Evolutionary conservation across 2,888 invertebrate species (phyloP).

Genomic region (Papilio protenor): DNA sequence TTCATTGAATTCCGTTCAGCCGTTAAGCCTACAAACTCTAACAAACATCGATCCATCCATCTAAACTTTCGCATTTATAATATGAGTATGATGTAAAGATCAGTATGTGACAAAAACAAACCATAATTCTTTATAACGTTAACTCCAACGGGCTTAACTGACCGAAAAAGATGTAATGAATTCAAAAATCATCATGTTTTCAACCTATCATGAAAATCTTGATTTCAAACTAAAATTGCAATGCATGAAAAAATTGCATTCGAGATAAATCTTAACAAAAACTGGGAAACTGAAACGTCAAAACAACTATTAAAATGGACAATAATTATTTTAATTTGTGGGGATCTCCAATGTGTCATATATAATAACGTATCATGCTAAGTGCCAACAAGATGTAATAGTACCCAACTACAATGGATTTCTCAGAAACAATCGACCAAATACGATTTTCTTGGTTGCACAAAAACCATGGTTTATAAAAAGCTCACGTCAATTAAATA

Average conservation of each 20-base stretch:
- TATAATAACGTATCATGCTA: conserved; percentile 11
- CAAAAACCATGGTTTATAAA: conserved; percentile 28
- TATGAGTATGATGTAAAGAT: neutral
- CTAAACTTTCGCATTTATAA: too few relatives aligned
- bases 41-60: too few relatives aligned
- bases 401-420: conserved; percentile 22
- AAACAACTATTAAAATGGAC: neutral
- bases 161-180: neutral
- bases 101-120: neutral
- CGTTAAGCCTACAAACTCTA: too few relatives aligned
- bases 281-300: neutral
- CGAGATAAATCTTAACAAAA: neutral
- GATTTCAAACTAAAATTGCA: neutral
- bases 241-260: neutral
- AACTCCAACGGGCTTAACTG: neutral
- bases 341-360: conserved; percentile 35
- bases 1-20: too few relatives aligned
- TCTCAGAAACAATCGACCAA: conserved; percentile 39
- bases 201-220: neutral
- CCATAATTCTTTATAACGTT: neutral
- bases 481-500: conserved; percentile 7
- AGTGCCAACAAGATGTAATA: conserved; percentile 14
- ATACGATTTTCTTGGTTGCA: conserved; percentile 6
- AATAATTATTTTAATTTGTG: conserved; percentile 32
- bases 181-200: neutral